These are phyloP conservation scores for Danionella cerebrum DNA, from an alignment of 2,113 vertebrate genomes.

Conservation along the genomic window DNA sequence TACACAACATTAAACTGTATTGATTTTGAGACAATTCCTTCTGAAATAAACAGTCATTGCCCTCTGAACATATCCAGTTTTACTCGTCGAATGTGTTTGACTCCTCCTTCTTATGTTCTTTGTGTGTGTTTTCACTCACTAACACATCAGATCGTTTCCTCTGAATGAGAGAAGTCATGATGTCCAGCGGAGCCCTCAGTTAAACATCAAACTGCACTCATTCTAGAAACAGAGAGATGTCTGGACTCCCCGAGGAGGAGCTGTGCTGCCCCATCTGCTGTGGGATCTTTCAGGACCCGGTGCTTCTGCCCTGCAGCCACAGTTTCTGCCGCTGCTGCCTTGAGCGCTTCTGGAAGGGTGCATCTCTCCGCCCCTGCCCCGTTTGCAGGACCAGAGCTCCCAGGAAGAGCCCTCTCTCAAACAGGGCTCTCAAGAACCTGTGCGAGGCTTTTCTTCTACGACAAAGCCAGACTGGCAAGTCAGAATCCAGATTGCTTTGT, in stretches of 20 bases:
- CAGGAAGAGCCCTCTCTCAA: slow-evolving; percentile 49
- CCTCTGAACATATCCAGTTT: slow-evolving; percentile 60
- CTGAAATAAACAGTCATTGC: too few species aligned
- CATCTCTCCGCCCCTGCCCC: slow-evolving; percentile 45
- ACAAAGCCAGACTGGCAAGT: slow-evolving; percentile 15
- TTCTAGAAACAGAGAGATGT: slow-evolving; percentile 34
- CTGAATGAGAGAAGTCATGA: background rate
- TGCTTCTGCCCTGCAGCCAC: slow-evolving; percentile 61
- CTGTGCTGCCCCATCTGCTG: slow-evolving; percentile 62
- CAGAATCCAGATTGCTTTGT: slow-evolving; percentile 43
- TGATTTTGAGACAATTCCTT: too few species aligned
- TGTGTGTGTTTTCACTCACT: slow-evolving; percentile 6
- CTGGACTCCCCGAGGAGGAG: slow-evolving; percentile 50
- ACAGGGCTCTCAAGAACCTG: slow-evolving; percentile 62
- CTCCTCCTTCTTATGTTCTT: slow-evolving; percentile 35
- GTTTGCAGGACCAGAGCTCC: slow-evolving; percentile 53
- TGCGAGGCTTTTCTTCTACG: slow-evolving; percentile 53
- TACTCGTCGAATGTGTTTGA: background rate
- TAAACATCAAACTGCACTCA: background rate
- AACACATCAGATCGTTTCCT: background rate
- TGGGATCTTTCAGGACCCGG: slow-evolving; percentile 51
- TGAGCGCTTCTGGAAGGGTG: slow-evolving; percentile 49
- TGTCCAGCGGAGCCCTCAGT: background rate
- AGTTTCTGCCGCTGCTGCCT: slow-evolving; percentile 57
- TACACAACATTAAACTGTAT: too few species aligned